Evolutionary conservation across 2,888 invertebrate species (phyloP).

Genomic region (Epistrophe eligans): DNA sequence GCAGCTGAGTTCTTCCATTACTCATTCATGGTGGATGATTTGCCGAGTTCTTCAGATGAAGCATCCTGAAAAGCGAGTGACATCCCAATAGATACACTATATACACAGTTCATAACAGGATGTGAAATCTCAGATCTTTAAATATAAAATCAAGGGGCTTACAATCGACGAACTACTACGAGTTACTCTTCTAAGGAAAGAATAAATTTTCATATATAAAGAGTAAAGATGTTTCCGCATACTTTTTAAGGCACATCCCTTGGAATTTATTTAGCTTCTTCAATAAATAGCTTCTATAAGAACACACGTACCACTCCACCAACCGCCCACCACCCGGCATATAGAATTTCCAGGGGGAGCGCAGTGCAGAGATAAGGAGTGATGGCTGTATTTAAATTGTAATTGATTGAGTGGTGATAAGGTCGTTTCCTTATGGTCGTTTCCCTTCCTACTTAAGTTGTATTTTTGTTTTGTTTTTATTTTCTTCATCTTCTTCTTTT

Average conservation of each 20-base stretch:
- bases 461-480: constrained; percentile 16
- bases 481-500: not conserved
- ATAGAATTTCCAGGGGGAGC: not conserved
- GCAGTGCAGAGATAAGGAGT: not conserved
- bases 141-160: constrained; percentile 34
- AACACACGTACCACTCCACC: constrained; percentile 1
- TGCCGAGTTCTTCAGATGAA: constrained; percentile 29
- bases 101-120: constrained; percentile 17
- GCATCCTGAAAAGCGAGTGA: constrained; percentile 13
- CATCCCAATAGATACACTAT: constrained; percentile 17
- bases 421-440: constrained; percentile 59
- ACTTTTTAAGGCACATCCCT: constrained; percentile 57
- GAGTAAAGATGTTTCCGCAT: constrained; percentile 45
- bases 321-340: not conserved
- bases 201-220: constrained; percentile 27
- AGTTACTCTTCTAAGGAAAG: constrained; percentile 16
- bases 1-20: constrained; percentile 63
- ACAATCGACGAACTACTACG: constrained; percentile 16
- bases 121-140: constrained; percentile 35
- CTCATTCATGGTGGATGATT: constrained; percentile 61
- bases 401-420: constrained; percentile 72
- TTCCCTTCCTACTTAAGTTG: constrained; percentile 16
- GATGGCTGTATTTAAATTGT: constrained; percentile 67
- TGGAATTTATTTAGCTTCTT: constrained; percentile 41
- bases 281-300: constrained; percentile 25